Percentiles rank a stretch among this genome's conserved stretches.
Conservation (phyloP, 1,140 invertebrate species). For the Hormaphis cornu region DNA sequence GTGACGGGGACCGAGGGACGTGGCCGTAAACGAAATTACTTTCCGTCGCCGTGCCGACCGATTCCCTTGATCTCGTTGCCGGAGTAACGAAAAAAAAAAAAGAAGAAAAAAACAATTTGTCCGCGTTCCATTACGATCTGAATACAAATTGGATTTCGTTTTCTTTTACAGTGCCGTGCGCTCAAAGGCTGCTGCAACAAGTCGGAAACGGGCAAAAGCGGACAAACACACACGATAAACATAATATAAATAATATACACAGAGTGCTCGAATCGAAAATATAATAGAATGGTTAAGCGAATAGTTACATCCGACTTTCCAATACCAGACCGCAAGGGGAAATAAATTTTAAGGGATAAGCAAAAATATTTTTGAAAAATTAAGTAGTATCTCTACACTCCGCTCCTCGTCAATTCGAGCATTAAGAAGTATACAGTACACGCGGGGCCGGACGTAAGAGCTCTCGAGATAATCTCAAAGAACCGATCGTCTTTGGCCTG, state of each 20-base stretch:
- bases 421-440: no score
- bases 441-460: no score
- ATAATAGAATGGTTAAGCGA: no score
- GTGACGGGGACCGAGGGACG: not conserved
- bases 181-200: constrained; percentile 1
- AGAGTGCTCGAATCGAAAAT: no score
- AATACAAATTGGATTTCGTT: constrained; percentile 27
- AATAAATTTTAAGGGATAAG: no score
- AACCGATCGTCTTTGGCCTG: no score
- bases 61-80: constrained; percentile 23
- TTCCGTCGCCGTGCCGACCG: not conserved
- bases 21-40: constrained; percentile 21
- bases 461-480: no score
- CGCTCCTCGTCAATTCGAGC: no score
- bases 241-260: not conserved
- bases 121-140: constrained; percentile 24
- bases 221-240: not conserved
- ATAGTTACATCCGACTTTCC: no score
- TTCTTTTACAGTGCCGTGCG: not conserved
- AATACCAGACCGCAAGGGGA: no score
- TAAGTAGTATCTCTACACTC: no score
- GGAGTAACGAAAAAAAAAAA: not conserved
- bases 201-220: not conserved
- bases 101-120: constrained; percentile 22
- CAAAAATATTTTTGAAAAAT: no score